A percentile compares a stretch with the other conserved stretches of the same genome.
phyloP scores from a whole-genome alignment of 2,113 vertebrate genomes.

The Neotragus moschatus region DNA sequence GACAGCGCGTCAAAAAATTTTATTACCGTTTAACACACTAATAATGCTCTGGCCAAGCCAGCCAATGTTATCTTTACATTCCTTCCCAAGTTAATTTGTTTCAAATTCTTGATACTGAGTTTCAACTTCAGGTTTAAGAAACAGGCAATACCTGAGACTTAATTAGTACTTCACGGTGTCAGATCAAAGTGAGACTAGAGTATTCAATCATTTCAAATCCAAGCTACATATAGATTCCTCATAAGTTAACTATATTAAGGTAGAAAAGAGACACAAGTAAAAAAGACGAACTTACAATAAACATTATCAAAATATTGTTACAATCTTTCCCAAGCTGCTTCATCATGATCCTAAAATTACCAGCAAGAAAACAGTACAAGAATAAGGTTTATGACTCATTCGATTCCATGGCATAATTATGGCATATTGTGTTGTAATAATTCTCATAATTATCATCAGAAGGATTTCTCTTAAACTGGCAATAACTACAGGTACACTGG shows the following conservation, averaged over 20 bases:
- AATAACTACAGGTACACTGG: slow-evolving; percentile 17
- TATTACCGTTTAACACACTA: not conserved
- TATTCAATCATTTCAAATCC: not conserved
- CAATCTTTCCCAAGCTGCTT: not conserved
- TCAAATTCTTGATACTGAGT: not conserved
- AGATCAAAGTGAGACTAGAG: not conserved
- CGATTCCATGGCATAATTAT: rapidly evolving
- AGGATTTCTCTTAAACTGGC: not conserved
- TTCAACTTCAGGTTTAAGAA: not conserved
- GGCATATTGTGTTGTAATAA: not conserved
- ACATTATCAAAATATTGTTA: not conserved
- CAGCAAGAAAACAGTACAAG: not conserved
- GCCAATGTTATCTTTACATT: not conserved
- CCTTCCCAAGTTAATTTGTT: not conserved
- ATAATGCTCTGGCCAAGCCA: not conserved
- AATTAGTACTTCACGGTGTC: not conserved
- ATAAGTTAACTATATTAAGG: not conserved
- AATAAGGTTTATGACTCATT: not conserved
- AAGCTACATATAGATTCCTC: not conserved
- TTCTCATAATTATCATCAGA: not conserved
- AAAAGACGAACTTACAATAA: not conserved
- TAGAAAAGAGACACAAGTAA: not conserved
- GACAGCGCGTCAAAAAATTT: not conserved
- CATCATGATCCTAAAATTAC: not conserved
- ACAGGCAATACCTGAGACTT: not conserved